Percentiles rank a stretch among this genome's conserved stretches.
Evolutionary conservation across 2,888 invertebrate genomes (phyloP).

Genomic region (Gastracanthus pulcherrimus): DNA sequence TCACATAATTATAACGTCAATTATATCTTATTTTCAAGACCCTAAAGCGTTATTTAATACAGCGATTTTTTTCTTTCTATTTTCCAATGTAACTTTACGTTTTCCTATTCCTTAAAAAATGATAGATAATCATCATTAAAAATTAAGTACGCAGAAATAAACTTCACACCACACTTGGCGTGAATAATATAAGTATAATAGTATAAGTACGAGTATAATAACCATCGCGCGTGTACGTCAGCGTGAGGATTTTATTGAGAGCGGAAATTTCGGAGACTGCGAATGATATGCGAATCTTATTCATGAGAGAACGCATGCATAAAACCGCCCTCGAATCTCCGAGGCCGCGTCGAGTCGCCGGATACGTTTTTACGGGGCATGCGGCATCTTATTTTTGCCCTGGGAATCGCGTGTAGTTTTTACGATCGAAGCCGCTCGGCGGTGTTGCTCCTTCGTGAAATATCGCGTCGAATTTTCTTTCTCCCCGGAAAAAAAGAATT

Average conservation of each 20-base stretch:
- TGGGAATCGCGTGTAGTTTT: background rate
- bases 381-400: background rate
- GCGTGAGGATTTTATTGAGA: background rate
- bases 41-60: no score
- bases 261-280: background rate
- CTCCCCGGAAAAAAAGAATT: background rate
- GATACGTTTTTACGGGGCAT: background rate
- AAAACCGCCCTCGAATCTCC: background rate
- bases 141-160: background rate
- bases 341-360: background rate
- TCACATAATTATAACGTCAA: no score
- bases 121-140: no score
- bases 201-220: background rate
- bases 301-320: constrained; percentile 1
- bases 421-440: background rate
- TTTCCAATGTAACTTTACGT: no score
- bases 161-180: no score
- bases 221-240: background rate
- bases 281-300: constrained; percentile 3
- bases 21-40: no score
- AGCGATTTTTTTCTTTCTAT: no score
- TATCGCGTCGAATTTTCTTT: no score
- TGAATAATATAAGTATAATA: no score
- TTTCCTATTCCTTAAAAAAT: no score
- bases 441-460: no score